Evolutionary conservation across 2,888 invertebrate genomes (phyloP).

Genomic region (Horisme vitalbata): DNA sequence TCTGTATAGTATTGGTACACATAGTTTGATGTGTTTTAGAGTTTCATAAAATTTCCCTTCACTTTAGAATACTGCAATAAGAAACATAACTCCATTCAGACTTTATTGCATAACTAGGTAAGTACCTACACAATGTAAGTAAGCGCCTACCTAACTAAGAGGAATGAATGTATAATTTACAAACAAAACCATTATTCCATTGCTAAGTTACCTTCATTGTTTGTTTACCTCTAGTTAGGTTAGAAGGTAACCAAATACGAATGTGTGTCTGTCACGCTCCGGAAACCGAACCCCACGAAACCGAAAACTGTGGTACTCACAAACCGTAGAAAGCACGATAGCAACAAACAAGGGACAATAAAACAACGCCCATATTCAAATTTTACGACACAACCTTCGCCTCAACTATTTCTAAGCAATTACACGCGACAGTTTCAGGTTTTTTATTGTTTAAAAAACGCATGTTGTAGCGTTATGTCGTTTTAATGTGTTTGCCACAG

Average conservation of each 20-base stretch:
- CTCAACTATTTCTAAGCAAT: constrained; percentile 15
- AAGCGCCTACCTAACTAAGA: too few relatives aligned
- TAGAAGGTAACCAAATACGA: constrained; percentile 9
- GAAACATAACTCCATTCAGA: constrained; percentile 1
- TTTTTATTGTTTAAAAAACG: constrained; percentile 15
- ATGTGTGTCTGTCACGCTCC: constrained; percentile 22
- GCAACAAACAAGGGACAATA: constrained; percentile 17
- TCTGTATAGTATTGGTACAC: too few relatives aligned
- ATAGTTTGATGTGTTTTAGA: too few relatives aligned
- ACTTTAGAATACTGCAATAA: neutral
- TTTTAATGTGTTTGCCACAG: constrained; percentile 22
- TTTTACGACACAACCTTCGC: constrained; percentile 17
- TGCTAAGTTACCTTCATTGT: neutral
- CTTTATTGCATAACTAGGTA: too few relatives aligned
- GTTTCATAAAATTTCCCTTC: constrained; percentile 7
- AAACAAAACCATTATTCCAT: neutral
- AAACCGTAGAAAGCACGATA: constrained; percentile 1
- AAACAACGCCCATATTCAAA: too few relatives aligned
- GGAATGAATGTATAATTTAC: neutral
- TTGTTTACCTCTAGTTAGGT: constrained; percentile 10
- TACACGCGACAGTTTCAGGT: constrained; percentile 14
- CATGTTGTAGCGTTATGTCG: constrained; percentile 9
- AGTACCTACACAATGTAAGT: too few relatives aligned
- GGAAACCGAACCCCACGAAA: constrained; percentile 18
- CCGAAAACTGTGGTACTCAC: constrained; percentile 9